These are phyloP conservation scores for Tinea trinotella DNA, from an alignment of 2,888 invertebrate species.

Conservation along the genomic window DNA sequence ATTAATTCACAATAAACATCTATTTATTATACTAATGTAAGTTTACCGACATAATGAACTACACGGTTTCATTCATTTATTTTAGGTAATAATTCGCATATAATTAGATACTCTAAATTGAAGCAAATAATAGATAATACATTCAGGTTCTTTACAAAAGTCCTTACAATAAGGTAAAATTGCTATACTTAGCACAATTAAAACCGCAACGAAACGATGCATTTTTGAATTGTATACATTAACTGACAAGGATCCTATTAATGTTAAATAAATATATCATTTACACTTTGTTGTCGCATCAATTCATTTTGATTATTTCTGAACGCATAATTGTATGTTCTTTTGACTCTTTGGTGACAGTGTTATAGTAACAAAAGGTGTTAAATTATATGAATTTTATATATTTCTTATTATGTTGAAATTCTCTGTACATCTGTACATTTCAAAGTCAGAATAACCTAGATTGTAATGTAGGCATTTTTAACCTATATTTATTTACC, in stretches of 20 bases:
- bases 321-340: background rate
- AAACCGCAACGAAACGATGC: constrained; percentile 11
- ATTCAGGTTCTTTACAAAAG: too few relatives aligned
- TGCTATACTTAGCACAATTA: background rate
- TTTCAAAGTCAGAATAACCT: too few relatives aligned
- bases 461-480: too few relatives aligned
- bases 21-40: too few relatives aligned
- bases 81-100: too few relatives aligned
- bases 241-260: background rate
- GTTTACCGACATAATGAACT: too few relatives aligned
- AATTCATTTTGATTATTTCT: background rate
- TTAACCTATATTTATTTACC: too few relatives aligned
- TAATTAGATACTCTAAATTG: too few relatives aligned
- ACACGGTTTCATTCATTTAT: too few relatives aligned
- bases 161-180: background rate
- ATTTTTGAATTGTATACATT: background rate
- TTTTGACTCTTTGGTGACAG: background rate
- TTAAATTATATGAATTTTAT: background rate
- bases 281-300: constrained; percentile 2
- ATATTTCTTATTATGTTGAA: background rate
- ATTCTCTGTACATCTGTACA: too few relatives aligned
- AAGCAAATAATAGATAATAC: too few relatives aligned
- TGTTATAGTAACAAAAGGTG: background rate
- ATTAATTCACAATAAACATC: too few relatives aligned
- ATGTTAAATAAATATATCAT: background rate